Conservation (phyloP, 2,797 vertebrate species). For the Meda fulgida region DNA sequence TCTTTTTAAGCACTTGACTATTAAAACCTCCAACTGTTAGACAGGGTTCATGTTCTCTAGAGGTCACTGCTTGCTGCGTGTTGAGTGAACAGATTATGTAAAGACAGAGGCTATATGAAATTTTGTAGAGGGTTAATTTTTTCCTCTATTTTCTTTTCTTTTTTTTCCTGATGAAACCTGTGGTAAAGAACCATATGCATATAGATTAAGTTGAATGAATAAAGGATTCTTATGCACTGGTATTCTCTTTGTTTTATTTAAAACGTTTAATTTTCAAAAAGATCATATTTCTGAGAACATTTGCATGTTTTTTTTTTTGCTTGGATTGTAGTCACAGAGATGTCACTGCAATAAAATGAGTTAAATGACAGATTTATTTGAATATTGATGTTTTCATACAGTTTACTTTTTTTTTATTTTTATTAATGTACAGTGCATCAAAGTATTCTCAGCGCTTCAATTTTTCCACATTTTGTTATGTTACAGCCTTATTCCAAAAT, state of each 20-base stretch:
- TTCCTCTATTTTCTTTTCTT: neutral
- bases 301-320: neutral
- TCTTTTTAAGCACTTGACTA: conserved; percentile 22
- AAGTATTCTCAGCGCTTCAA: too few relatives aligned
- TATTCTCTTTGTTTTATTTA: neutral
- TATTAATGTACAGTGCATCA: too few relatives aligned
- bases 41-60: neutral
- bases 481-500: too few relatives aligned
- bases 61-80: conserved; percentile 8
- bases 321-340: too few relatives aligned
- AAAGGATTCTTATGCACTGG: conserved; percentile 51
- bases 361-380: too few relatives aligned
- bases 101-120: conserved; percentile 2
- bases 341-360: too few relatives aligned
- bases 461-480: too few relatives aligned
- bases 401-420: too few relatives aligned
- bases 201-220: conserved; percentile 48
- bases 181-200: conserved; percentile 25
- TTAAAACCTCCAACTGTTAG: neutral
- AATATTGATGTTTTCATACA: too few relatives aligned
- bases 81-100: conserved; percentile 25
- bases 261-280: neutral
- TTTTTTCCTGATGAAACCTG: conserved; percentile 1
- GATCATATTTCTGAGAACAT: neutral
- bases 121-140: conserved; percentile 29